These are phyloP conservation scores for Leucozona laternaria DNA, from an alignment of 2,888 invertebrate species.

Conservation along the genomic window DNA sequence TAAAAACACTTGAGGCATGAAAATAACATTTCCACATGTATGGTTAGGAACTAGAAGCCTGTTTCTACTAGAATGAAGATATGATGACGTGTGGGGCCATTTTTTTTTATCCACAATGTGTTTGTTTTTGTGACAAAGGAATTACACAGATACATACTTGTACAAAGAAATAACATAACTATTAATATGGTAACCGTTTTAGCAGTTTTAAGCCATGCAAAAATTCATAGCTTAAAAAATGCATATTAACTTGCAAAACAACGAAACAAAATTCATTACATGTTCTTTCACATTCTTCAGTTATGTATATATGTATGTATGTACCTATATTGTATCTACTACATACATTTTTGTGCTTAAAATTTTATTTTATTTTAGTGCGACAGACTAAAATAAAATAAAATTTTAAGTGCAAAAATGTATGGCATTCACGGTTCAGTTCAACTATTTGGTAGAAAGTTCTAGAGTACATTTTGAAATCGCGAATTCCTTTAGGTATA, in stretches of 20 bases:
- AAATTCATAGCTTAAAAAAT: constrained; percentile 27
- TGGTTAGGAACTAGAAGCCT: constrained; percentile 33
- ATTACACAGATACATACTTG: background rate
- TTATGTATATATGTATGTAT: background rate
- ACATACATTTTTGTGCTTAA: background rate
- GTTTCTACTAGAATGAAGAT: constrained; percentile 29
- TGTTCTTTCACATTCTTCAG: background rate
- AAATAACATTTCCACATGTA: constrained; percentile 62
- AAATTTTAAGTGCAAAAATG: background rate
- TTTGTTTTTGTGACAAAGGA: constrained; percentile 44
- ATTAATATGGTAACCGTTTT: constrained; percentile 20
- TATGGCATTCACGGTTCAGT: background rate
- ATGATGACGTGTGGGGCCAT: constrained; percentile 32
- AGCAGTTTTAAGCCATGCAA: constrained; percentile 30
- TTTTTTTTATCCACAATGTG: background rate
- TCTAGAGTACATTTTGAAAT: background rate
- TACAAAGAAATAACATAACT: background rate
- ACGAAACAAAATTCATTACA: background rate
- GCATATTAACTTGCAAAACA: constrained; percentile 26
- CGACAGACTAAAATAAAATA: too few relatives aligned
- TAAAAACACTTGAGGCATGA: constrained; percentile 60
- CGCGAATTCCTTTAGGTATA: too few relatives aligned
- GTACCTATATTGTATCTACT: background rate
- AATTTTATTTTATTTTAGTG: too few relatives aligned
- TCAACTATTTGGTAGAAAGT: background rate